Percentiles rank a stretch among this genome's conserved stretches.
Conservation (phyloP, 2,113 vertebrate species). For the Lutjanus erythropterus region DNA sequence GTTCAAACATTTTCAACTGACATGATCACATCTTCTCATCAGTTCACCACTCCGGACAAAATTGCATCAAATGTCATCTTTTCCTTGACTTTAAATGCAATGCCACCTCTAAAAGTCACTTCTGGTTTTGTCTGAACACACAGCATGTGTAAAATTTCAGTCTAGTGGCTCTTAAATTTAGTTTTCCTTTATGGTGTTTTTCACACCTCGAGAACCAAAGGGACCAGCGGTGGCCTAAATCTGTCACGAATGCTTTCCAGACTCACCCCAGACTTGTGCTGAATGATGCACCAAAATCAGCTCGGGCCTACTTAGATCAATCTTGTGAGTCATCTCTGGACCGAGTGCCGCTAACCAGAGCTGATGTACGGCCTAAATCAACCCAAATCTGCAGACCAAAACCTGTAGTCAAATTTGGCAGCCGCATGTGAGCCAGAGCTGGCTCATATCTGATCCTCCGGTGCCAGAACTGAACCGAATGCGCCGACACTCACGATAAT, state of each 20-base stretch:
- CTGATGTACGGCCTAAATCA: neutral
- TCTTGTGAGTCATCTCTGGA: slow-evolving; percentile 12
- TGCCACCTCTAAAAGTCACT: neutral
- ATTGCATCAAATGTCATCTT: no score
- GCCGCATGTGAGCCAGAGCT: neutral
- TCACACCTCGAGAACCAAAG: slow-evolving; percentile 1
- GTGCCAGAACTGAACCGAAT: neutral
- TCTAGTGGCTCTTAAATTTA: neutral
- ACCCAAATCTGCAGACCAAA: neutral
- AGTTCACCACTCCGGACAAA: neutral
- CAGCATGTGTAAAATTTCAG: neutral
- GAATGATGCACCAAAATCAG: slow-evolving; percentile 17
- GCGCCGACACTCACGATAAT: neutral
- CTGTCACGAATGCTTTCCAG: neutral
- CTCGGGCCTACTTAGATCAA: neutral
- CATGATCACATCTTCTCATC: neutral
- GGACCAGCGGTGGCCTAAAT: neutral
- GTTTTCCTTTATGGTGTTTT: neutral
- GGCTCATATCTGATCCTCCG: neutral
- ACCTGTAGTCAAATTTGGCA: neutral
- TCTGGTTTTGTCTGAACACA: neutral
- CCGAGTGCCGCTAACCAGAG: neutral
- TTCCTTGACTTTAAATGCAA: neutral
- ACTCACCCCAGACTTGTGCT: slow-evolving; percentile 10
- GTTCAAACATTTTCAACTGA: no score